phyloP scores from a whole-genome alignment of 2,888 invertebrate genomes.

The Andrena bicolor region DNA sequence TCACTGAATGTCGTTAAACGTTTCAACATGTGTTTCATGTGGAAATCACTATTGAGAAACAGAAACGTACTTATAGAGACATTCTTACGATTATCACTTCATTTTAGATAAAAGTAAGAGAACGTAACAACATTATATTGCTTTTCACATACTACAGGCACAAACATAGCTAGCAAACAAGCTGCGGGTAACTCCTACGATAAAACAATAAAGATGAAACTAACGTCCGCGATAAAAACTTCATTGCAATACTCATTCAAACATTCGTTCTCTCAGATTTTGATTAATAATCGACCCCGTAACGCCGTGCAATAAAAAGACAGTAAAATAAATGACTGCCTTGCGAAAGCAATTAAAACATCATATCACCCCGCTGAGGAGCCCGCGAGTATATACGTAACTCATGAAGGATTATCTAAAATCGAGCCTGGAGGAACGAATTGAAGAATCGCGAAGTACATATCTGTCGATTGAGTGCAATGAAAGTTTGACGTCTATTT shows the following conservation, averaged over 20 bases:
- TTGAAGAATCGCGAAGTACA: conserved; percentile 30
- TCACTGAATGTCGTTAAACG: too few relatives aligned
- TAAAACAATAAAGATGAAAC: not conserved
- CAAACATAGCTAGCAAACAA: not conserved
- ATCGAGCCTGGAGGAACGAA: conserved; percentile 1
- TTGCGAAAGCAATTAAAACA: conserved; percentile 49
- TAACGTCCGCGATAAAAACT: conserved; percentile 19
- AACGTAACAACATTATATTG: too few relatives aligned
- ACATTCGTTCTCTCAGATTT: conserved; percentile 4
- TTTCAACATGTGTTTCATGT: too few relatives aligned
- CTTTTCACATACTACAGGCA: too few relatives aligned
- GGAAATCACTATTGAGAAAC: too few relatives aligned
- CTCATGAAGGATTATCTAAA: conserved; percentile 48
- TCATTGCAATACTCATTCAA: conserved; percentile 22
- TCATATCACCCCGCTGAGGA: conserved; percentile 7
- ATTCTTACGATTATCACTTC: too few relatives aligned
- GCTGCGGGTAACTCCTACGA: not conserved
- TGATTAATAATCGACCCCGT: conserved; percentile 35
- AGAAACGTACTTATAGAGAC: too few relatives aligned
- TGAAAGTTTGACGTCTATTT: conserved; percentile 55
- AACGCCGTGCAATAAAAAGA: conserved; percentile 14
- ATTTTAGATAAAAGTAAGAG: too few relatives aligned
- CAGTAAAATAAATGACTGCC: conserved; percentile 37
- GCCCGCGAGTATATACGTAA: not conserved
- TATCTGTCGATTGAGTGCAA: conserved; percentile 35